phyloP scores from a whole-genome alignment of 2,113 vertebrate species.

The Galeopterus variegatus region DNA sequence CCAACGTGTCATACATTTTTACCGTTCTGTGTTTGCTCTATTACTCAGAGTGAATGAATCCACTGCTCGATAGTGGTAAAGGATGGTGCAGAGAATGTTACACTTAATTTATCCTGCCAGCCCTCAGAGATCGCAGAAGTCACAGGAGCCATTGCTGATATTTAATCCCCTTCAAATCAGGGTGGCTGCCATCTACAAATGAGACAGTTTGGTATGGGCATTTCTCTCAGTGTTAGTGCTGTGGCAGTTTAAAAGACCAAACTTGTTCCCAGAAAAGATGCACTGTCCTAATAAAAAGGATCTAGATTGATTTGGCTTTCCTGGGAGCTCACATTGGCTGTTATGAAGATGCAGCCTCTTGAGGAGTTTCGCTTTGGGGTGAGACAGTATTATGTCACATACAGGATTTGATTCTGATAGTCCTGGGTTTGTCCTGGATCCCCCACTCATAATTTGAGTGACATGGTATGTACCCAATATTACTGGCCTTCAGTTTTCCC shows the following conservation, averaged over 20 bases:
- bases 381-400: background rate
- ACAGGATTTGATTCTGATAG: background rate
- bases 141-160: slow-evolving; percentile 27
- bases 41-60: slow-evolving; percentile 65
- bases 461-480: background rate
- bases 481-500: background rate
- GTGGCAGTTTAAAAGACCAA: slow-evolving; percentile 56
- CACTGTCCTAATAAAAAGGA: slow-evolving; percentile 37
- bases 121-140: slow-evolving; percentile 16
- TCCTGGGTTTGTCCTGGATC: background rate
- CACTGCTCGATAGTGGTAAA: background rate
- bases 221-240: slow-evolving; percentile 58
- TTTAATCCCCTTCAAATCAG: slow-evolving; percentile 69
- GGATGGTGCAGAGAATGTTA: slow-evolving; percentile 13
- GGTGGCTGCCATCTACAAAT: slow-evolving; percentile 52
- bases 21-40: slow-evolving; percentile 19
- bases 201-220: background rate
- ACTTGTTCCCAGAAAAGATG: slow-evolving; percentile 50
- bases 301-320: background rate
- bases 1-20: background rate
- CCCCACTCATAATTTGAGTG: background rate
- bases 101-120: slow-evolving; percentile 50
- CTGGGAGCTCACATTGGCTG: background rate
- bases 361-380: background rate
- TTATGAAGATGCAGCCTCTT: background rate